These are phyloP conservation scores for Sylvietta virens DNA, from an alignment of 2,113 vertebrate species.

Conservation along the genomic window DNA sequence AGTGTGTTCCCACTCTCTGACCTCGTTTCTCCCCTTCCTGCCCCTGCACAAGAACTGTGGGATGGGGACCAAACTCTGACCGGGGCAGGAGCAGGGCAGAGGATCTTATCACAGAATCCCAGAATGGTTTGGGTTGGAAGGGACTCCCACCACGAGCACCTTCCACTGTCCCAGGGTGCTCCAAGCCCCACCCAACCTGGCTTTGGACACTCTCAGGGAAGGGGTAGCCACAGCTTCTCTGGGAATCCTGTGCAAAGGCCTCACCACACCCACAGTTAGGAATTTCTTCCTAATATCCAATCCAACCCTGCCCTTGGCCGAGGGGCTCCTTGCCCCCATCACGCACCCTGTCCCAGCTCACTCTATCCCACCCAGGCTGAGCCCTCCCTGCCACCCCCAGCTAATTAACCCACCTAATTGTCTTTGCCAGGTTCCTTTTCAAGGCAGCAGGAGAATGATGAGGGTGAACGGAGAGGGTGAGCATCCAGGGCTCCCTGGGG, in stretches of 20 bases:
- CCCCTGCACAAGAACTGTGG: background rate
- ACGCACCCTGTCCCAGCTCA: accelerated
- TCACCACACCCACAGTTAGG: background rate
- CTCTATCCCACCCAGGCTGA: background rate
- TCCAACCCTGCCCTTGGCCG: accelerated
- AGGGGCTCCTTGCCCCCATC: background rate
- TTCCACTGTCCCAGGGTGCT: background rate
- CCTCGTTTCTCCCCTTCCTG: background rate
- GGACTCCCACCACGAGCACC: background rate
- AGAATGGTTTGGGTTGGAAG: background rate
- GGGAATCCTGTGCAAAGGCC: background rate
- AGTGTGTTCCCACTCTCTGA: accelerated
- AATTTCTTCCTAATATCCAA: background rate
- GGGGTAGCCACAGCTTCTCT: background rate
- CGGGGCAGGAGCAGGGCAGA: background rate
- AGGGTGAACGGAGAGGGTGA: background rate
- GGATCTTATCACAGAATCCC: background rate
- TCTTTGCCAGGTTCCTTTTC: background rate
- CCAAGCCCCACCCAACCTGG: background rate
- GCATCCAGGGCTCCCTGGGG: background rate
- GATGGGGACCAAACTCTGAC: background rate
- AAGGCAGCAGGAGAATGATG: background rate
- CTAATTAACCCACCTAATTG: slow-evolving; percentile 53
- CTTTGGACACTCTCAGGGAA: background rate
- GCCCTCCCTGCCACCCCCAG: background rate